Conservation (phyloP, 2,797 vertebrate species). For the Chrysolophus pictus region DNA sequence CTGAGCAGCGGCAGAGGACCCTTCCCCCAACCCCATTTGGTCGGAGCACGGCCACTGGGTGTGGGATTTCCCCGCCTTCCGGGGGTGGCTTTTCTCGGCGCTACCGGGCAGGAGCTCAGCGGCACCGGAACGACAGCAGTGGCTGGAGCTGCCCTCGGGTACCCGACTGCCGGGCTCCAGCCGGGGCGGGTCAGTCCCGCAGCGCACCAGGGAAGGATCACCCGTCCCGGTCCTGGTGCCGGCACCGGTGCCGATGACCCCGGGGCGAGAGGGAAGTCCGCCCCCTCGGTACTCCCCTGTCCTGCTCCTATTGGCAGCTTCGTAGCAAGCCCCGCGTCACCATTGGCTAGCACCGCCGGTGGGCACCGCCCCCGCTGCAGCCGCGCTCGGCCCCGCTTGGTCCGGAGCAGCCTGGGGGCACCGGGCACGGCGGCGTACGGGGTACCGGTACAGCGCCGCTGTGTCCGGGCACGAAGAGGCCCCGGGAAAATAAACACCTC, state of each 20-base stretch:
- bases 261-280: not conserved
- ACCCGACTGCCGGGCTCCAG: too few species aligned
- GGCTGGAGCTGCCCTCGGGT: too few species aligned
- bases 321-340: slow-evolving; percentile 33
- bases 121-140: too few species aligned
- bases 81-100: too few species aligned
- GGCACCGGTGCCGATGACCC: accelerated
- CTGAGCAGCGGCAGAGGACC: too few species aligned
- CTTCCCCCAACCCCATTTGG: too few species aligned
- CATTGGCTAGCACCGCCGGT: not conserved
- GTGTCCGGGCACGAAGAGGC: not conserved
- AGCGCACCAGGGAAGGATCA: too few species aligned
- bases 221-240: too few species aligned
- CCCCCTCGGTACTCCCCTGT: not conserved
- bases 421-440: not conserved
- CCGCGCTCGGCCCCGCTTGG: not conserved
- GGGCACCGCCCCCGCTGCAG: not conserved
- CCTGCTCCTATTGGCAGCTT: slow-evolving; percentile 53
- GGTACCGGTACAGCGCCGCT: not conserved
- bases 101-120: too few species aligned
- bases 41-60: too few species aligned
- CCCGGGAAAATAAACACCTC: not conserved
- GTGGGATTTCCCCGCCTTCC: too few species aligned
- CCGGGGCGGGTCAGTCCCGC: too few species aligned
- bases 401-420: not conserved